Evolutionary conservation across 2,113 vertebrate species (phyloP), one percentile per base, ranked within the genome.

Genomic region (Rissa tridactyla): DNA sequence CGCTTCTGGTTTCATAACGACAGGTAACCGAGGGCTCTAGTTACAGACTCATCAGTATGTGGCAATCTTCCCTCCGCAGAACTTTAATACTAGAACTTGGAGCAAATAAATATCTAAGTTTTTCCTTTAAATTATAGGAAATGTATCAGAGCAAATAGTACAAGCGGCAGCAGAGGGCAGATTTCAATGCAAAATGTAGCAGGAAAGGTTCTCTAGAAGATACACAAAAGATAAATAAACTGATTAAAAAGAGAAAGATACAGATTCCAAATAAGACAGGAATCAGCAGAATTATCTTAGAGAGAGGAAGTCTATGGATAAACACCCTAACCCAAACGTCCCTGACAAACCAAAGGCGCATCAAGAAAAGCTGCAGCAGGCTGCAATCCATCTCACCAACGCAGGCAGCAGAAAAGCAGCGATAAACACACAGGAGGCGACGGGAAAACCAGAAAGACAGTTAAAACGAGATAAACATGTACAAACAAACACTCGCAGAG

Each of bases 181-280:
- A 15, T 10, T 44, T n/a, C 36, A 5, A 21, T 0, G 9, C 34
- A 18, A 10, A 57, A 22, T 1, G 15, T 1, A 20, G 36, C 26
- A 57, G 42, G 60, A n/a, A 57, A 49, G 36, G 54, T 27, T n/a
- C 68, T 38, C 54, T 10, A 27, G 54, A 12, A 46, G 65, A 62
- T 26, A 68, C 72, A n/a, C 46, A 27, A 15, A 34, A 66, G 40
- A 36, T 51, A 47, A 62, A 64, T 3, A 55, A 80, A 44, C 27
- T 17, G 34, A 54, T 82, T n/a, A 47, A 34, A 47, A 32, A 72
- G 58, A 55, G 25, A 58, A 30, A 80, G 70, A 57, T 5, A 5
- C 0, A 10, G 36, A 23, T 21, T 52, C 27, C 42, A n/a, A 22
- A 25, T 0, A 18, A 47, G 34, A 18, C 12, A 7, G 57, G n/a